A percentile compares a stretch with the other conserved stretches of the same genome.
Conservation (phyloP, 2,888 invertebrate species). For the Neoaliturus tenellus region DNA sequence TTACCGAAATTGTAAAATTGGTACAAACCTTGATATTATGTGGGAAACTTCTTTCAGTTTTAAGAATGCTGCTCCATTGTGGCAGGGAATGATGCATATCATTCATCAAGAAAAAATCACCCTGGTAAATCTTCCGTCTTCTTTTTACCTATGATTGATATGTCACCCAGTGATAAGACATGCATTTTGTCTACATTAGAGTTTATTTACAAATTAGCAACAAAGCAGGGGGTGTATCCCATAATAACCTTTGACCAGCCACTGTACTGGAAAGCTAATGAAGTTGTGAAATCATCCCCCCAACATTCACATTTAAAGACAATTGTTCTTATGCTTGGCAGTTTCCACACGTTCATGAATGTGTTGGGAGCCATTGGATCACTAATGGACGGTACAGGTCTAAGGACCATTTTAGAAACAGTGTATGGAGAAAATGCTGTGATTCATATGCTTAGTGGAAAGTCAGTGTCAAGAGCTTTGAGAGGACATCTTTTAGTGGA, state of each 20-base stretch:
- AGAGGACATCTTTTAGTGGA: too few species aligned
- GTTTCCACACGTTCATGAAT: background rate
- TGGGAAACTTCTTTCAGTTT: background rate
- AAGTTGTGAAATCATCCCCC: background rate
- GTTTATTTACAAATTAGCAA: constrained; percentile 49
- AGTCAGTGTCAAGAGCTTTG: too few species aligned
- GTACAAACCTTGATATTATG: background rate
- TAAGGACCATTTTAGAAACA: background rate
- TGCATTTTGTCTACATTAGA: constrained; percentile 59
- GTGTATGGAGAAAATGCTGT: too few species aligned
- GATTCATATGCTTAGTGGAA: too few species aligned
- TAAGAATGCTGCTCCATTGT: background rate
- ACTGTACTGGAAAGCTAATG: constrained; percentile 30
- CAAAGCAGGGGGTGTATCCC: constrained; percentile 39
- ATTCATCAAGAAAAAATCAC: constrained; percentile 3
- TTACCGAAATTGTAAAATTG: background rate
- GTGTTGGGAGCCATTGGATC: background rate
- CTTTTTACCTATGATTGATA: constrained; percentile 60
- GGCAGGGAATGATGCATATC: background rate
- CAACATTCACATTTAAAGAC: background rate
- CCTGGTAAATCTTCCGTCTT: constrained; percentile 58
- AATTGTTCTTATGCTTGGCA: constrained; percentile 40
- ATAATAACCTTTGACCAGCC: constrained; percentile 54
- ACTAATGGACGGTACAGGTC: background rate
- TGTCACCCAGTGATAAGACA: constrained; percentile 57